These are phyloP conservation scores for Chromis chromis DNA, from an alignment of 2,797 vertebrate species.

Conservation along the genomic window DNA sequence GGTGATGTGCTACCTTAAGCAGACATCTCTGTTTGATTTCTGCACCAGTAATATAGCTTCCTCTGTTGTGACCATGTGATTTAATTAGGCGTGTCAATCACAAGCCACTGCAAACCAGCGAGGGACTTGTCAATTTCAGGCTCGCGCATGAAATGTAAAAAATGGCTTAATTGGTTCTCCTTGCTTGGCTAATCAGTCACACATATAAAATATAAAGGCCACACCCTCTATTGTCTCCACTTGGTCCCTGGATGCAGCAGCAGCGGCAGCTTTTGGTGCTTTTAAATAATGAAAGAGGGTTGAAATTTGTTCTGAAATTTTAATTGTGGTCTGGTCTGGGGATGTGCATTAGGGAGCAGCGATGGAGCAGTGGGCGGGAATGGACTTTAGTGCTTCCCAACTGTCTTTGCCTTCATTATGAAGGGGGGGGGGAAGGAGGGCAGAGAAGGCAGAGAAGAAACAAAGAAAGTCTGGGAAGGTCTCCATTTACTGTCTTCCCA, in stretches of 20 bases:
- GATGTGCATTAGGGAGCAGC: conserved; percentile 78
- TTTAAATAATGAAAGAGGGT: conserved; percentile 83
- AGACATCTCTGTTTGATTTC: not conserved
- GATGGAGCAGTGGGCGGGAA: conserved; percentile 47
- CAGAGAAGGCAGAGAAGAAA: conserved; percentile 12
- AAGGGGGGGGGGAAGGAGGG: not conserved
- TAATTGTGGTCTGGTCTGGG: conserved; percentile 83
- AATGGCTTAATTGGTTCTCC: not conserved
- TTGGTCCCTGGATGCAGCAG: conserved; percentile 53
- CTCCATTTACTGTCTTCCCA: conserved; percentile 50
- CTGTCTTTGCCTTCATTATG: conserved; percentile 70
- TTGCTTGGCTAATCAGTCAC: not conserved
- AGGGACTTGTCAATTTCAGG: conserved; percentile 17
- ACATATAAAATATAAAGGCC: conserved; percentile 9
- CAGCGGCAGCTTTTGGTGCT: conserved; percentile 50
- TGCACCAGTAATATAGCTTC: not conserved
- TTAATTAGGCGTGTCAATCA: conserved; percentile 13
- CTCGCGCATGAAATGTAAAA: not conserved
- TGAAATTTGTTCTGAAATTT: conserved; percentile 83
- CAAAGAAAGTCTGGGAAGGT: conserved; percentile 36
- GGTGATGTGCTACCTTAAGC: no score
- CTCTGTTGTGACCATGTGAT: no score
- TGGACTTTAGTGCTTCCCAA: conserved; percentile 77
- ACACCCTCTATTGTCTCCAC: conserved; percentile 69
- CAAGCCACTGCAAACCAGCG: not conserved